Base-by-base conservation (phyloP, 2,888 invertebrate genomes). In the Pherbina coryleti region DNA sequence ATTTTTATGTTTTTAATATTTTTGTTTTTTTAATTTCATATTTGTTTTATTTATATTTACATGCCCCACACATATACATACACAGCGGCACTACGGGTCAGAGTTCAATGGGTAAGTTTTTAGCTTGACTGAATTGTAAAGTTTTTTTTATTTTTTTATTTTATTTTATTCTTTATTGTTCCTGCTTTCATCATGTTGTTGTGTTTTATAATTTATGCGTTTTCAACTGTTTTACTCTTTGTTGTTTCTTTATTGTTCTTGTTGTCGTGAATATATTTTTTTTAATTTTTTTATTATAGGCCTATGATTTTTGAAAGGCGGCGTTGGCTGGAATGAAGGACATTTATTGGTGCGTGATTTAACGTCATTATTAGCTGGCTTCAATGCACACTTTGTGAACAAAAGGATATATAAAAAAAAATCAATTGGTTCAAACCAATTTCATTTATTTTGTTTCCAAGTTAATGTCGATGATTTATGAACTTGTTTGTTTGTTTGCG, bases 61-160 rank as follows among this genome's bases (percentile, higher is more conserved):
- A 14, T 72, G n/a, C 34, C 5, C 57, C n/a, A n/a, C n/a, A n/a
- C n/a, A n/a, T n/a, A 19, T 60, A 14, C 37, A 19, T 7, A 22
- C 77, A 75, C 81, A 87, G 88, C 85, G 72, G 82, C 83, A 81
- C 81, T 88, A 80, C 87, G 88, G 81, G 84, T 88, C 75, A 88
- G 86, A 83, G 88, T 89, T 77, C 88, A 88, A 75, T 88, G 88
- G 88, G 88, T 88, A 80, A 88, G 88, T 88, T 74, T 25, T n/a
- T 34, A 62, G 51, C 62, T 11, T 53, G 14, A n/a, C n/a, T 22
- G 57, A 22, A 28, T 60, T 22, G 57, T 22, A 9, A 22, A 44
- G 44, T 37, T 4, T 37, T 31, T 31, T 31, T 31, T 5, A 8
- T 3, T 60, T 60, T 60, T 70, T 37, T 37, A 28, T 53, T 70